Evolutionary conservation across 2,113 vertebrate genomes (phyloP).

Genomic region (Asarcornis scutulata): DNA sequence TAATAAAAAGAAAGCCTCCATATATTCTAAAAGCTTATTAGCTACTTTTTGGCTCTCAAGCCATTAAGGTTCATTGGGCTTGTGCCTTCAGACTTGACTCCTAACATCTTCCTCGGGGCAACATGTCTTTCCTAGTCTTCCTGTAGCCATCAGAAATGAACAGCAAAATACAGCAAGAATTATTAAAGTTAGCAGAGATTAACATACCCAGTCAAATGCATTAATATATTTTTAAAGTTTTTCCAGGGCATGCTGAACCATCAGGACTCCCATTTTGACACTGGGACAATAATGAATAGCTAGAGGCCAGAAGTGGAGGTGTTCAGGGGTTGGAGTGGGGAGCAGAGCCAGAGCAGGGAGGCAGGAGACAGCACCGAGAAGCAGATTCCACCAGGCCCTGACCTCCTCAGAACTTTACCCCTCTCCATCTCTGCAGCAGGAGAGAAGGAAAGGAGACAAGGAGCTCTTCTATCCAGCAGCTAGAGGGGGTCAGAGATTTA

Average conservation of each 20-base stretch:
- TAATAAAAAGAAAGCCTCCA: background rate
- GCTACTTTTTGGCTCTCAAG: background rate
- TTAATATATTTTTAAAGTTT: background rate
- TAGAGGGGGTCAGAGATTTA: slow-evolving; percentile 40
- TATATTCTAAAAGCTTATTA: background rate
- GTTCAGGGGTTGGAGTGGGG: background rate
- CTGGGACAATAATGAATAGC: background rate
- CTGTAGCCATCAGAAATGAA: background rate
- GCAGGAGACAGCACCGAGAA: background rate
- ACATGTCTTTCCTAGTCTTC: background rate
- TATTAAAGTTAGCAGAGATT: background rate
- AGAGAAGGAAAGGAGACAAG: background rate
- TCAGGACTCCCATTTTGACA: background rate
- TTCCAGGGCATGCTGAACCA: background rate
- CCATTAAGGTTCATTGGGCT: background rate
- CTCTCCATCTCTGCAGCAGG: background rate
- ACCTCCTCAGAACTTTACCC: background rate
- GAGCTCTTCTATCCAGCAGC: slow-evolving; percentile 10
- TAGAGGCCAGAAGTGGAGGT: background rate
- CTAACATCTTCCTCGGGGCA: background rate
- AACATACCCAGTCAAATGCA: background rate
- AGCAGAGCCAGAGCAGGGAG: background rate
- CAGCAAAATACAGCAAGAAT: background rate
- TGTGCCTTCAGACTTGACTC: background rate
- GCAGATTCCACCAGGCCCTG: fast-evolving